phyloP scores from a whole-genome alignment of 35 echinoderm and acorn worm species.

The Stichopus chloronotus region DNA sequence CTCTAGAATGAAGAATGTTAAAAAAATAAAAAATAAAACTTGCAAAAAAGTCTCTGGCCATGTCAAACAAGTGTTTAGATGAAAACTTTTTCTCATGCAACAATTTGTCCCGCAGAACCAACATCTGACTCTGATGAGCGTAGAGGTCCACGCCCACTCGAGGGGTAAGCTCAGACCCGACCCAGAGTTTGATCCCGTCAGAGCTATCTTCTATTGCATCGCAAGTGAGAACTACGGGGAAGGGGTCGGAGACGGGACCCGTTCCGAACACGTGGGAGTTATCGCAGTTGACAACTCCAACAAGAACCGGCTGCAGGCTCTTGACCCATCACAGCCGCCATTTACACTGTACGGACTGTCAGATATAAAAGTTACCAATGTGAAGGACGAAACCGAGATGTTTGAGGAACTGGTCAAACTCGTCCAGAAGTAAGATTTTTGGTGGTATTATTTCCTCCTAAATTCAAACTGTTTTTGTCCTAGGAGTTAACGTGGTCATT shows the following conservation, averaged over 20 bases:
- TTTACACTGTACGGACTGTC: conserved; percentile 65
- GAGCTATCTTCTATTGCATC: conserved; percentile 84
- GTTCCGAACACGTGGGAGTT: conserved; percentile 30
- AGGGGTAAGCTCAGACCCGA: conserved; percentile 78
- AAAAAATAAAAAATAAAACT: too few species aligned
- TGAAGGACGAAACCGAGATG: conserved; percentile 66
- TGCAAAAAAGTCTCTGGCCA: too few species aligned
- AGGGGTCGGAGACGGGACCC: conserved; percentile 33
- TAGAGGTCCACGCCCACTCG: conserved; percentile 81
- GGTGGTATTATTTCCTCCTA: not conserved
- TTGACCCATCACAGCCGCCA: conserved; percentile 5
- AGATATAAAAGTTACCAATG: conserved; percentile 67
- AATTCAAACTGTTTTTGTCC: not conserved
- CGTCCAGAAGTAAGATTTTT: conserved; percentile 76
- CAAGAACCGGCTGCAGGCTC: conserved; percentile 24
- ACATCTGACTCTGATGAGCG: conserved; percentile 84
- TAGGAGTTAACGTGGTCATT: not conserved
- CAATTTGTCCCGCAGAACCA: conserved; percentile 66
- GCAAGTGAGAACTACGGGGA: conserved; percentile 39
- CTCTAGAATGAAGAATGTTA: too few species aligned
- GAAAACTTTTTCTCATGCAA: not conserved
- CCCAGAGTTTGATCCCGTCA: conserved; percentile 89
- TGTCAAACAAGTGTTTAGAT: not conserved
- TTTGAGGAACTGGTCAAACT: conserved; percentile 81
- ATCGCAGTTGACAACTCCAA: conserved; percentile 70